Conservation (phyloP, 1,140 invertebrate species). For the Drosophila leontia region DNA sequence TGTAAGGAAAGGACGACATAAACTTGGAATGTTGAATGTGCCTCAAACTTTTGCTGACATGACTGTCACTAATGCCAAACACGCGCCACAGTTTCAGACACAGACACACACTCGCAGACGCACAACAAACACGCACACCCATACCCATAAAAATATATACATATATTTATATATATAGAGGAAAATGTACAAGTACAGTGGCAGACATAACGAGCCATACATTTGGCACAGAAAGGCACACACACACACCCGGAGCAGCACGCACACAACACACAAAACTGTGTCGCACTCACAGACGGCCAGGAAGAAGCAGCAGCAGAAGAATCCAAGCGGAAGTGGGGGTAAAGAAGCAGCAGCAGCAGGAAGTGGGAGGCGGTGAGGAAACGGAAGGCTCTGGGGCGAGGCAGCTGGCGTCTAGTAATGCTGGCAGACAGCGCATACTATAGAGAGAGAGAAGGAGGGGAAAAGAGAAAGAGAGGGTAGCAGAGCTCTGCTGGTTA, state of each 20-base stretch:
- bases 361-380: slow-evolving; percentile 28
- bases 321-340: slow-evolving; percentile 16
- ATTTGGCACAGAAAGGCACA: slow-evolving; percentile 77
- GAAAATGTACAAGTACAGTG: slow-evolving; percentile 25
- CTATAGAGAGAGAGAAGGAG: slow-evolving; percentile 3
- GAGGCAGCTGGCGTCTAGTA: slow-evolving; percentile 68
- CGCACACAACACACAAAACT: slow-evolving; percentile 60
- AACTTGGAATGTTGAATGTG: slow-evolving; percentile 83
- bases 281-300: slow-evolving; percentile 69
- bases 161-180: slow-evolving; percentile 1
- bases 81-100: slow-evolving; percentile 82
- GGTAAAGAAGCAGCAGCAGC: slow-evolving; percentile 8
- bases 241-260: slow-evolving; percentile 5
- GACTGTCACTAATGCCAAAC: slow-evolving; percentile 84
- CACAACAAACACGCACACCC: slow-evolving; percentile 68
- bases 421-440: slow-evolving; percentile 61
- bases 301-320: slow-evolving; percentile 14
- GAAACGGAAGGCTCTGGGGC: slow-evolving; percentile 50
- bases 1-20: slow-evolving; percentile 63
- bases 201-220: slow-evolving; percentile 59
- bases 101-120: slow-evolving; percentile 49
- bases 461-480: background rate
- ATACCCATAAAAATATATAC: slow-evolving; percentile 4
- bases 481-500: background rate
- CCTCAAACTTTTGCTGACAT: slow-evolving; percentile 82